These are phyloP conservation scores for Nemapogon koenigi DNA, from an alignment of 2,888 invertebrate genomes.

Conservation along the genomic window DNA sequence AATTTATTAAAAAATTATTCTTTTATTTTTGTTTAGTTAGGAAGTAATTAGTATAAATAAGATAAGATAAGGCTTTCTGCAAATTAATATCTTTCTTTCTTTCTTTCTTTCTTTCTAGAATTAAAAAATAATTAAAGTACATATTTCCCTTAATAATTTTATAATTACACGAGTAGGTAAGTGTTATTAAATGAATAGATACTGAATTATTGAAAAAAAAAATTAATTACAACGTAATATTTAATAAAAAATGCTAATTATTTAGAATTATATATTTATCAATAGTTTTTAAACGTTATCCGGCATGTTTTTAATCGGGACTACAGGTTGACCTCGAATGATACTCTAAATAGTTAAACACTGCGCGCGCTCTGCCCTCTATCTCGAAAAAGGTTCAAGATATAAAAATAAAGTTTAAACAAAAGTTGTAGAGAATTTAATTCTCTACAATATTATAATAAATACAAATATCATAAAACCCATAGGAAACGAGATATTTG, in stretches of 20 bases:
- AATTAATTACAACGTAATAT: background rate
- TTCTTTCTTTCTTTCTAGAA: too few species aligned
- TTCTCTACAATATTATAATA: too few species aligned
- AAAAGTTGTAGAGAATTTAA: background rate
- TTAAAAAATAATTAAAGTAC: too few species aligned
- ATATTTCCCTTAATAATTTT: background rate
- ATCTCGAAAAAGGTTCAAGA: conserved; percentile 6
- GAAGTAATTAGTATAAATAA: too few species aligned
- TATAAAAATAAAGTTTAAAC: background rate
- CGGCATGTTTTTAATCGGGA: conserved; percentile 4
- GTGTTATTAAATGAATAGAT: background rate
- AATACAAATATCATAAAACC: conserved; percentile 5
- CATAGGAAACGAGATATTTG: conserved; percentile 7
- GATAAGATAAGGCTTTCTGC: too few species aligned
- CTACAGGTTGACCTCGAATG: background rate
- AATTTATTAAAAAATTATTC: background rate
- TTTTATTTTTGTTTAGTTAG: conserved; percentile 1
- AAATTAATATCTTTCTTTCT: too few species aligned
- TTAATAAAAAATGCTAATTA: background rate
- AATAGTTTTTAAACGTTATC: conserved; percentile 15
- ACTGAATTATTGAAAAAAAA: background rate
- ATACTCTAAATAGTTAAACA: background rate
- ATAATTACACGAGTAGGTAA: background rate
- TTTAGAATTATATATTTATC: background rate
- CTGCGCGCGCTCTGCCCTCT: conserved; percentile 3